Evolutionary conservation across 2,797 vertebrate species (phyloP).

Genomic region (Chrysocyon brachyurus): DNA sequence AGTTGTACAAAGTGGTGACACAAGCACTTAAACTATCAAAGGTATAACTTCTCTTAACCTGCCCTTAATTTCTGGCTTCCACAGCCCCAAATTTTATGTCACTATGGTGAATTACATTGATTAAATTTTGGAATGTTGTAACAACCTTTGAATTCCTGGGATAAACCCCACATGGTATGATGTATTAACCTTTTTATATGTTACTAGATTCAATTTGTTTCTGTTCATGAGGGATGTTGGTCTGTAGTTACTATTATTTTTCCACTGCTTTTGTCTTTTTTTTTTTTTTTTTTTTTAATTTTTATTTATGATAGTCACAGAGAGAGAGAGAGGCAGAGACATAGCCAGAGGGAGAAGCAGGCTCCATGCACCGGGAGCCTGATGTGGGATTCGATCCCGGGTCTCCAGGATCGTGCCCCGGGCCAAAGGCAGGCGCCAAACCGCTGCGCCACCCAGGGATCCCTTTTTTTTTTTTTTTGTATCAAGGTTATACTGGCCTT

Average conservation of each 20-base stretch:
- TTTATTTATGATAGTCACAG: too few relatives aligned
- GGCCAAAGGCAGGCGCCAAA: too few relatives aligned
- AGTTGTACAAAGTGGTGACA: background rate
- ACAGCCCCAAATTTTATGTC: background rate
- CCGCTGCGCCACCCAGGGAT: too few relatives aligned
- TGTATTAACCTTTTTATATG: background rate
- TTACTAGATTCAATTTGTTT: background rate
- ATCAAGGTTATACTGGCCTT: background rate
- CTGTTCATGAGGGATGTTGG: background rate
- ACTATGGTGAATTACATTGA: background rate
- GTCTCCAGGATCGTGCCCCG: too few relatives aligned
- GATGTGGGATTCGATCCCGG: too few relatives aligned
- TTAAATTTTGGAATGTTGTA: constrained; percentile 24
- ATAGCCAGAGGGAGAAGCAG: too few relatives aligned
- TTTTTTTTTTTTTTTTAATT: background rate
- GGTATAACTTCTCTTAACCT: background rate
- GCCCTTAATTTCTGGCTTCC: background rate
- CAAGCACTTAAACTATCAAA: background rate
- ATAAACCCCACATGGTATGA: background rate
- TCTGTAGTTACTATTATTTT: background rate
- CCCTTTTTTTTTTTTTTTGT: background rate
- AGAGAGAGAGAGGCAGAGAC: too few relatives aligned
- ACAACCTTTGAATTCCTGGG: background rate
- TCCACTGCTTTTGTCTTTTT: background rate
- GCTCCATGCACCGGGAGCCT: too few relatives aligned